Percentiles rank a stretch among this genome's conserved stretches.
These are phyloP conservation scores for Rhodinocichla rosea DNA, from an alignment of 2,113 vertebrate genomes.

Conservation along the genomic window DNA sequence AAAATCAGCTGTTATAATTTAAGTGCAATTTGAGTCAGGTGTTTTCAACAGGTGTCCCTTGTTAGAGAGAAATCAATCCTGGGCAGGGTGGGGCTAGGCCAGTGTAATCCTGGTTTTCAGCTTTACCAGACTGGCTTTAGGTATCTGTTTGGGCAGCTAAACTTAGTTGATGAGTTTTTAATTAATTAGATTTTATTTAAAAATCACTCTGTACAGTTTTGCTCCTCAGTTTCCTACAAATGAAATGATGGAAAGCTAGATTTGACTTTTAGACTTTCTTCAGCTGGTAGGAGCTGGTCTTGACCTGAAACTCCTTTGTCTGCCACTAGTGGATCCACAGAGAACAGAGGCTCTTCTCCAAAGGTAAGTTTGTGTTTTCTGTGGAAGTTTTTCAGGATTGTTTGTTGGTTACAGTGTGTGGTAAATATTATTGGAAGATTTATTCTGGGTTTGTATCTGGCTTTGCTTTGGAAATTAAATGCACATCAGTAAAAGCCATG, in stretches of 20 bases:
- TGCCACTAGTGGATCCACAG: not conserved
- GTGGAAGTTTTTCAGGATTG: not conserved
- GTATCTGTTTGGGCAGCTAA: conserved; percentile 1
- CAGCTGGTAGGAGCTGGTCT: not conserved
- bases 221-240: not conserved
- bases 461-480: not conserved
- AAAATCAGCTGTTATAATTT: rapidly evolving
- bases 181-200: conserved; percentile 43
- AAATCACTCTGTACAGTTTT: not conserved
- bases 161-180: not conserved
- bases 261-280: not conserved
- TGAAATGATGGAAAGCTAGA: not conserved
- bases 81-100: not conserved
- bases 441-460: rapidly evolving
- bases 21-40: not conserved
- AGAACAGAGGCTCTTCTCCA: not conserved
- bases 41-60: not conserved
- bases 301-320: not conserved
- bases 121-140: not conserved
- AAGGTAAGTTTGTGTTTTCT: not conserved
- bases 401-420: not conserved
- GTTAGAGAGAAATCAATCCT: not conserved
- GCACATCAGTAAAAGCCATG: not conserved
- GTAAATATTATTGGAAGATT: rapidly evolving
- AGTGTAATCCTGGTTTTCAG: not conserved